These are phyloP conservation scores for Wasmannia auropunctata DNA, from an alignment of 1,140 invertebrate species.

Conservation along the genomic window DNA sequence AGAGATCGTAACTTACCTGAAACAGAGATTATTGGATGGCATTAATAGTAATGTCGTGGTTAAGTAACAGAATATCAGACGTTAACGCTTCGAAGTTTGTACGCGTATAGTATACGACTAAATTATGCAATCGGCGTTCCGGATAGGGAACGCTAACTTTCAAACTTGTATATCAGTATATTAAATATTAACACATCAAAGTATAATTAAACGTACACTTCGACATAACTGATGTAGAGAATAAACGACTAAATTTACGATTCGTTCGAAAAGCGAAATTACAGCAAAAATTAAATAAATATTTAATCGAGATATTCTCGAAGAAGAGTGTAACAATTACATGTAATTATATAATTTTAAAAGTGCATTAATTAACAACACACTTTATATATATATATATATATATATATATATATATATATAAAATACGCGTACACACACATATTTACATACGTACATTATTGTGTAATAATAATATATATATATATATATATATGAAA, in stretches of 20 bases:
- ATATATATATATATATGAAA: neutral
- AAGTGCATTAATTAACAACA: neutral
- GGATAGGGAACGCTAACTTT: neutral
- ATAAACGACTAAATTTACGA: neutral
- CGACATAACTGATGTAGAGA: neutral
- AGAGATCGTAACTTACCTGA: constrained; percentile 37
- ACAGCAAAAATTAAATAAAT: neutral
- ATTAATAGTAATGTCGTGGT: constrained; percentile 29
- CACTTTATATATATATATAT: neutral
- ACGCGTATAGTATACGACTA: neutral
- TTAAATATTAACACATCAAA: neutral
- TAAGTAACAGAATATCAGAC: constrained; percentile 23
- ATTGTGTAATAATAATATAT: too few relatives aligned
- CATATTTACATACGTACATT: neutral
- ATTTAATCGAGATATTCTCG: neutral
- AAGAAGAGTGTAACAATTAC: neutral
- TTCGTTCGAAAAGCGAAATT: neutral
- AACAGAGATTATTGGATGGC: constrained; percentile 29
- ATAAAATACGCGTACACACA: neutral
- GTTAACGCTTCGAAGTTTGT: neutral
- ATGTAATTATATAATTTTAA: neutral
- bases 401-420: too few relatives aligned
- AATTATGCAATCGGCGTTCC: neutral
- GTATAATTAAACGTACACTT: neutral
- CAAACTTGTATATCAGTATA: neutral